Evolutionary conservation across 1,140 invertebrate species (phyloP).

Genomic region (Drosophila sechellia): DNA sequence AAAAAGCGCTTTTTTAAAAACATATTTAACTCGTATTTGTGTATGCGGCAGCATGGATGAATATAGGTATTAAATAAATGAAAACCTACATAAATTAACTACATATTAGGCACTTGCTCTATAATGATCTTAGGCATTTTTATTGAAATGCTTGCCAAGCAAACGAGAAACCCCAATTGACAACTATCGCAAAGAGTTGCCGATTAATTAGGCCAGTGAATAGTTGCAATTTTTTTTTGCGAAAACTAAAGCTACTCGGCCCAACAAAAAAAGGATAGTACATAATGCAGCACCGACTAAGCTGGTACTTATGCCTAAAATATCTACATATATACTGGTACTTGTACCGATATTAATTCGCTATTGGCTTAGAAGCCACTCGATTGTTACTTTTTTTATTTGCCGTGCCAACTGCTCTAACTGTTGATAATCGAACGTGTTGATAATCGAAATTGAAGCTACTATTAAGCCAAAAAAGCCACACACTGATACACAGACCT

Average conservation of each 20-base stretch:
- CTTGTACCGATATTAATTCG: constrained; percentile 12
- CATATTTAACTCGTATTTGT: constrained; percentile 16
- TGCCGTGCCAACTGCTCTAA: constrained; percentile 23
- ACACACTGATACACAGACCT: constrained; percentile 1
- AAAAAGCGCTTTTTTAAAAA: constrained; percentile 51
- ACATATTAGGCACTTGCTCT: constrained; percentile 58
- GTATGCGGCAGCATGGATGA: constrained; percentile 12
- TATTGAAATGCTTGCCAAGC: constrained; percentile 74
- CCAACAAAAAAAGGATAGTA: constrained; percentile 11
- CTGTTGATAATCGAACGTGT: constrained; percentile 68
- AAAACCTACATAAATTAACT: constrained; percentile 15
- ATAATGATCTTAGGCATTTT: constrained; percentile 58
- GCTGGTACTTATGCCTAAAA: constrained; percentile 35
- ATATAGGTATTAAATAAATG: constrained; percentile 27
- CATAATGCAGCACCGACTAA: constrained; percentile 7
- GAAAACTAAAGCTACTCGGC: constrained; percentile 10
- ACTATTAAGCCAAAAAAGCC: constrained; percentile 4
- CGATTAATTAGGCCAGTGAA: constrained; percentile 40
- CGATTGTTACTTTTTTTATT: constrained; percentile 7
- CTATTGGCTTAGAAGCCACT: constrained; percentile 28
- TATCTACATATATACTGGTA: constrained; percentile 24
- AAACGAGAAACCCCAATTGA: constrained; percentile 20
- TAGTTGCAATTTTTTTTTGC: constrained; percentile 42
- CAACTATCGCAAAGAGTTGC: constrained; percentile 10
- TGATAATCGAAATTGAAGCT: constrained; percentile 45